A percentile compares a stretch with the other conserved stretches of the same genome.
Conservation (phyloP, 2,113 vertebrate genomes). For the Scopus umbretta region DNA sequence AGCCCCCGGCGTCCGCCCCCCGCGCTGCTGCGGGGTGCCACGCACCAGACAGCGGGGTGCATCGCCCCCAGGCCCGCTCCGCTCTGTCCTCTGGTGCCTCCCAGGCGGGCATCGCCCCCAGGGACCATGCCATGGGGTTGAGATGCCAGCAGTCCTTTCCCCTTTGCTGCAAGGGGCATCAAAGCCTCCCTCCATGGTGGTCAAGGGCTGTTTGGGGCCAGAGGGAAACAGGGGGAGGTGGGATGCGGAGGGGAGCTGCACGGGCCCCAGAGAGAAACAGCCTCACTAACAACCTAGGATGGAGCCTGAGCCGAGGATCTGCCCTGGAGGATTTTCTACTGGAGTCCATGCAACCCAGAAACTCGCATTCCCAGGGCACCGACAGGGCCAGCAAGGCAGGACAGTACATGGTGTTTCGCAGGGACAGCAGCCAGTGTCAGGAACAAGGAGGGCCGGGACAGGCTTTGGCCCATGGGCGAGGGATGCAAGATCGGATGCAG, state of each 20-base stretch:
- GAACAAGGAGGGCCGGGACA: not conserved
- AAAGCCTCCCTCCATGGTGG: fast-evolving
- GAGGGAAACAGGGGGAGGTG: not conserved
- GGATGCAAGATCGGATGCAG: not conserved
- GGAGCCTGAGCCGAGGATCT: not conserved
- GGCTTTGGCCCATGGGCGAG: fast-evolving
- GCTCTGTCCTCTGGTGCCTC: not conserved
- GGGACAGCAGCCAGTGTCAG: not conserved
- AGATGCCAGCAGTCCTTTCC: not conserved
- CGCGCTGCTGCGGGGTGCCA: not conserved
- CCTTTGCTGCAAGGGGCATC: too few relatives aligned
- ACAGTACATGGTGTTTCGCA: not conserved
- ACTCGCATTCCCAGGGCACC: not conserved
- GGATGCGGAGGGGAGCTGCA: too few relatives aligned
- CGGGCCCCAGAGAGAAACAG: not conserved
- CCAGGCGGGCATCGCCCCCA: too few relatives aligned
- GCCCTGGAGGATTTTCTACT: not conserved
- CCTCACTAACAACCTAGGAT: not conserved
- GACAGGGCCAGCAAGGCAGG: not conserved
- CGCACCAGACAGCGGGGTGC: fast-evolving
- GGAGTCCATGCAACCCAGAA: not conserved
- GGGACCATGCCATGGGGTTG: fast-evolving
- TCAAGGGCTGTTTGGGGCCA: too few relatives aligned
- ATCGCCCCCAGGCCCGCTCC: not conserved
- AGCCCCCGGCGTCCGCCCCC: not conserved